Base-by-base conservation (phyloP, 2,888 invertebrate genomes). In the Chrysomela aeneicollis region DNA sequence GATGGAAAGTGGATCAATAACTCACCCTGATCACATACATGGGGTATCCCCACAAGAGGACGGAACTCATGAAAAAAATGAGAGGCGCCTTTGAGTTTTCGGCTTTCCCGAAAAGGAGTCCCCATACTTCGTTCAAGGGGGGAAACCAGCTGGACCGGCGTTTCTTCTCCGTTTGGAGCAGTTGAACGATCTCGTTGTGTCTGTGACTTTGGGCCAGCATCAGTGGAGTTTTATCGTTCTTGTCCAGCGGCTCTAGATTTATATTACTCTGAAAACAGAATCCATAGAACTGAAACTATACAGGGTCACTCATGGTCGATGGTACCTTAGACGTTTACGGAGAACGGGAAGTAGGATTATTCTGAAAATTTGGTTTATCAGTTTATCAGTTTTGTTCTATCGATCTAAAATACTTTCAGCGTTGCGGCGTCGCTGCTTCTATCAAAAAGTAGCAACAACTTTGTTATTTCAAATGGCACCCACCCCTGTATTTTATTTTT, bases 1-100 rank as follows among this genome's bases (percentile, higher is more conserved):
- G n/a, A n/a, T n/a, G n/a, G n/a, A n/a, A n/a, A n/a, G n/a, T n/a
- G n/a, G n/a, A n/a, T n/a, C n/a, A n/a, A n/a, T n/a, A 53, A 77
- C 85, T 85, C 82, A 92, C 92, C 84, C 92, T 88, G 67, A 95
- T 89, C 75, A 95, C 86, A 78, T 96, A 97, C 93, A 96, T 94
- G 0, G 96, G 96, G 81, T 96, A 96, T 8, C 93, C 95, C 95
- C 95, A 96, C 21, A 94, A 83, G 4, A 95, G 83, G 9, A 95
- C 92, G 0, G 94, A 94, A 64, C 92, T 88, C 76, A 96, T 85
- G 79, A 96, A 95, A 77, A 96, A 88, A 26, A 95, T 82, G 18
- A 96, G 82, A 0, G 96, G 95, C 15, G 93, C 92, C 82, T 95
- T 96, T 0, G 94, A 94, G 78, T 95, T 93, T 0, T 95, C 95